Conservation (phyloP, 92 coral and sea anemone species). For the Plumapathes pennacea region DNA sequence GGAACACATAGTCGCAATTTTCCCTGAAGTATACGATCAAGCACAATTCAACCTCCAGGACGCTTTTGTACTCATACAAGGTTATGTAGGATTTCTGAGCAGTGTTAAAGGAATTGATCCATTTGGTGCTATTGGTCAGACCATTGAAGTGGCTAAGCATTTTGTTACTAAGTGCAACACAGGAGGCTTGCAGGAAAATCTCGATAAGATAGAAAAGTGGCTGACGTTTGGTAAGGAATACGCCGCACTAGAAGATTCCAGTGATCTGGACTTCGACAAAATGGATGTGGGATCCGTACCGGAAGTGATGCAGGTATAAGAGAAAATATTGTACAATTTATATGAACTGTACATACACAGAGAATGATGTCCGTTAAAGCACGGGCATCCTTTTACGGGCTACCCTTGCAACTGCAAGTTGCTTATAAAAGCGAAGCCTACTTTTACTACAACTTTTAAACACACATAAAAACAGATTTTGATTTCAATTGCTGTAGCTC, state of each 20-base stretch:
- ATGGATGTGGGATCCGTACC: constrained; percentile 32
- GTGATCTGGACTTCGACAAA: constrained; percentile 32
- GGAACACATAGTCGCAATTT: neutral
- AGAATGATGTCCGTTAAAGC: neutral
- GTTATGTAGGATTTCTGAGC: neutral
- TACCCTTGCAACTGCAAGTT: too few species aligned
- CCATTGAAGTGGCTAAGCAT: constrained; percentile 2
- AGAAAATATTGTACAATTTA: neutral
- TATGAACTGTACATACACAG: neutral
- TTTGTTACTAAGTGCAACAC: constrained; percentile 25
- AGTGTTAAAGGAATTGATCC: neutral
- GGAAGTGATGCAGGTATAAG: constrained; percentile 38
- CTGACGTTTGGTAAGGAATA: constrained; percentile 28
- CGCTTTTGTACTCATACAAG: constrained; percentile 1
- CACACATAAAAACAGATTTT: too few species aligned
- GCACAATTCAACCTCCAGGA: constrained; percentile 1
- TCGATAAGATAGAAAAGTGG: constrained; percentile 15
- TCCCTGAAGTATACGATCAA: constrained; percentile 1
- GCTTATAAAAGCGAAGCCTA: too few species aligned
- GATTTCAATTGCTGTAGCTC: too few species aligned
- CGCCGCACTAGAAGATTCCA: constrained; percentile 19
- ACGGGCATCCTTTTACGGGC: too few species aligned
- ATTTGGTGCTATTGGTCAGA: neutral
- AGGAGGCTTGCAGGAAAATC: constrained; percentile 6
- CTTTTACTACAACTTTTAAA: too few species aligned